These are phyloP conservation scores for Agrochola litura DNA, from an alignment of 2,888 invertebrate species.

Conservation along the genomic window DNA sequence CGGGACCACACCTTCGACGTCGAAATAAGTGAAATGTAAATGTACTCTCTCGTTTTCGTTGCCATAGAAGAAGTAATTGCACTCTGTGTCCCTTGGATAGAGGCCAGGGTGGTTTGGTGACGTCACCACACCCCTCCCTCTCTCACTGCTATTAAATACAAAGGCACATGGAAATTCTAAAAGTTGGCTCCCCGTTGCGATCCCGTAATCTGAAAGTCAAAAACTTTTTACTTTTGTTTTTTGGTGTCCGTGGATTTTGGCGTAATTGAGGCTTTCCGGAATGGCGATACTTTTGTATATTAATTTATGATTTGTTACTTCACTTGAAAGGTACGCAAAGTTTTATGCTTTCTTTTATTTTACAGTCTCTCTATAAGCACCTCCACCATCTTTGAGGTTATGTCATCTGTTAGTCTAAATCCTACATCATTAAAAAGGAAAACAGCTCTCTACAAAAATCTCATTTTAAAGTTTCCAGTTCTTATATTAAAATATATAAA, in stretches of 20 bases:
- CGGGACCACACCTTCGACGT: slow-evolving; percentile 98
- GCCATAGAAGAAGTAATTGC: slow-evolving; percentile 97
- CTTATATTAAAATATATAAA: neutral
- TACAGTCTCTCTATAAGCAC: neutral
- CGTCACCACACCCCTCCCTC: slow-evolving; percentile 94
- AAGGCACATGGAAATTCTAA: slow-evolving; percentile 96
- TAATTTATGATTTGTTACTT: slow-evolving; percentile 39
- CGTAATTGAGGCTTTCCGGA: slow-evolving; percentile 48
- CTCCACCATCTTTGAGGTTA: neutral
- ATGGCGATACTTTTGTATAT: slow-evolving; percentile 48
- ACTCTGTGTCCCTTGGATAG: slow-evolving; percentile 97
- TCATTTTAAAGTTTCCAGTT: neutral
- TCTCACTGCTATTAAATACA: slow-evolving; percentile 95
- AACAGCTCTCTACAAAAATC: neutral
- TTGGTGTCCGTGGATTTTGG: slow-evolving; percentile 37
- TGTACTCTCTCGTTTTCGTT: slow-evolving; percentile 93
- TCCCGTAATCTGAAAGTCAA: slow-evolving; percentile 94
- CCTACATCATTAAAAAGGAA: neutral
- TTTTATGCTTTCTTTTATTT: neutral
- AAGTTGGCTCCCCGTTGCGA: slow-evolving; percentile 94
- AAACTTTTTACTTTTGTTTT: slow-evolving; percentile 62
- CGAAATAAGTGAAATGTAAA: slow-evolving; percentile 96
- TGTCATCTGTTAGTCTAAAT: neutral
- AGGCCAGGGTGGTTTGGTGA: slow-evolving; percentile 97
- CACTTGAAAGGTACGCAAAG: neutral